Percentiles rank a stretch among this genome's conserved stretches.
Evolutionary conservation across 2,113 vertebrate species (phyloP).

Genomic region (Ochotona curzoniae): DNA sequence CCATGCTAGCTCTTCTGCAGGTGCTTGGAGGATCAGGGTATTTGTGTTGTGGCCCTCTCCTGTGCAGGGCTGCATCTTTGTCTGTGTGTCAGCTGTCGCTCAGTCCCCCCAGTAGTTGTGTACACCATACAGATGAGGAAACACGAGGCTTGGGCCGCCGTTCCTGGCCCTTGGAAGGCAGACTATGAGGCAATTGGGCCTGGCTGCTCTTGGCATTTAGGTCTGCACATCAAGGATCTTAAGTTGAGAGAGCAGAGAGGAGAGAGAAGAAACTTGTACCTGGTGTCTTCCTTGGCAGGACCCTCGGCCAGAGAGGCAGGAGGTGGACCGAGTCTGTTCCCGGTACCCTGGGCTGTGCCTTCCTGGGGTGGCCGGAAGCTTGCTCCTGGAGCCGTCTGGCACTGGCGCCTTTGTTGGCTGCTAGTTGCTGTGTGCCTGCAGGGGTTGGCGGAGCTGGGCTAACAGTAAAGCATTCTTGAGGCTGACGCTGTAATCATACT

Average conservation of each 20-base stretch:
- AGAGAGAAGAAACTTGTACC: not conserved
- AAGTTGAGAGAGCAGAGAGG: not conserved
- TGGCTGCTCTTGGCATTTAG: not conserved
- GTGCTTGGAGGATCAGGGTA: not conserved
- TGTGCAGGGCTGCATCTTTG: too few relatives aligned
- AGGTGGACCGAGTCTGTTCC: not conserved
- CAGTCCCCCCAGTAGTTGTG: not conserved
- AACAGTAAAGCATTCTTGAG: not conserved
- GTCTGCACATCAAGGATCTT: not conserved
- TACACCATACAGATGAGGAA: not conserved
- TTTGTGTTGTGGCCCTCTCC: not conserved
- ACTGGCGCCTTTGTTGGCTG: not conserved
- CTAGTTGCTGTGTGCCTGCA: not conserved
- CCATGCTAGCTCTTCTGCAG: not conserved
- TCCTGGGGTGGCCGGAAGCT: not conserved
- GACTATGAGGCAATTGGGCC: not conserved
- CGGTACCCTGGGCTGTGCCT: not conserved
- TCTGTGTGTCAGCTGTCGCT: accelerated
- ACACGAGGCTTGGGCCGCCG: not conserved
- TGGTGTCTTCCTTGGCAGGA: not conserved
- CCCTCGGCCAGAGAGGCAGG: not conserved
- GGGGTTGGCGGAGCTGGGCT: slow-evolving; percentile 7
- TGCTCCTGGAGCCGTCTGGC: not conserved
- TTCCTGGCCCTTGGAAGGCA: not conserved
- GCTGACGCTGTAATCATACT: slow-evolving; percentile 42